These are phyloP conservation scores for Neosalanx taihuensis DNA, from an alignment of 2,797 vertebrate species.

Conservation along the genomic window DNA sequence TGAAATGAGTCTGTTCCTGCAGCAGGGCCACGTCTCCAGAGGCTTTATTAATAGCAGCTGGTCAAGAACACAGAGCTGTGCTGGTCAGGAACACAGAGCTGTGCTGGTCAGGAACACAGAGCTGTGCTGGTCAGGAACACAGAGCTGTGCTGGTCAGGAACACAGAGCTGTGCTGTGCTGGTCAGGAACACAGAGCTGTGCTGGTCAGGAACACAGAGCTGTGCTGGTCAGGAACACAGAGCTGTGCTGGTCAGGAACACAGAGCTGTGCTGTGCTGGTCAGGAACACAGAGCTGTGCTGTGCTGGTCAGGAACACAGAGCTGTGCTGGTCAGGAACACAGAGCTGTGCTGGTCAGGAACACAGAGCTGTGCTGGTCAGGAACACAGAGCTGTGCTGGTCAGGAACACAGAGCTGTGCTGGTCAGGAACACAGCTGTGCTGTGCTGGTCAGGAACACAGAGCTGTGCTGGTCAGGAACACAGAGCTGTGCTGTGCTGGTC, in stretches of 20 bases:
- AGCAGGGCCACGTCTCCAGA: conserved; percentile 47
- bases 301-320: conserved; percentile 31
- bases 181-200: background rate
- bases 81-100: background rate
- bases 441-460: too few relatives aligned
- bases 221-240: conserved; percentile 34
- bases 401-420: too few relatives aligned
- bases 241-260: conserved; percentile 13
- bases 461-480: too few relatives aligned
- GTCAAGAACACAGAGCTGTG: conserved; percentile 28
- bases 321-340: background rate
- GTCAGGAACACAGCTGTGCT: too few relatives aligned
- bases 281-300: conserved; percentile 33
- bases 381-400: too few relatives aligned
- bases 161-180: conserved; percentile 36
- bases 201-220: conserved; percentile 27
- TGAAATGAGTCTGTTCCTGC: conserved; percentile 55
- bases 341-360: conserved; percentile 23
- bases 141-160: conserved; percentile 8
- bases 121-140: conserved; percentile 1
- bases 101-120: conserved; percentile 26
- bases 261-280: conserved; percentile 31
- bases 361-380: conserved; percentile 37
- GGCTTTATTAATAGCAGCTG: conserved; percentile 66
- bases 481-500: too few relatives aligned